Base-by-base conservation (phyloP, 2,113 vertebrate genomes). In the Dendrocopos noguchii region DNA sequence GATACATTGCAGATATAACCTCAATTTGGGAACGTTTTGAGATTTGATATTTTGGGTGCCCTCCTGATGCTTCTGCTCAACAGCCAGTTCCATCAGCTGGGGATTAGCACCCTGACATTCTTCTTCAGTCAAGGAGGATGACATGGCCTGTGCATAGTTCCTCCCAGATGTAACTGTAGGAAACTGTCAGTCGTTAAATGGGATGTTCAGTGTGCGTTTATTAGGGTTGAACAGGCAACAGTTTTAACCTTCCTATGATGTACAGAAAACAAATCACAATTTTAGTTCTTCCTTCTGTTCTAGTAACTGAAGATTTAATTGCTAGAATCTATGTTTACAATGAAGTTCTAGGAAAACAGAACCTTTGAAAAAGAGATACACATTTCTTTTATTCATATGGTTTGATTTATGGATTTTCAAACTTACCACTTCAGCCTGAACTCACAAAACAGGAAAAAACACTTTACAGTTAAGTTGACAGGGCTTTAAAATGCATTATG, bases 381-480 rank as follows among this genome's bases (percentile, higher is more conserved):
- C 83, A 85, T 94, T 96, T 96, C 84, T 72, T 97, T 89, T 94
- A 89, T 83, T 97, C 91, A 90, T 91, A 84, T 52, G 7, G 22
- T 75, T 93, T 91, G 77, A 95, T 91, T 95, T 93, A 91, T 60
- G 80, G 39, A 59, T 94, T 92, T 95, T 77, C 84, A 97, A 97
- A 96, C 52, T 94, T 93, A 77, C 67, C 85, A 84, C 87, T 95
- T 91, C 96, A 98, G 97, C 97, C 97, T 92, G 97, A 98, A 61
- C 91, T 98, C 79, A 96, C 97, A 86, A 98, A 98, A 95, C 98
- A 98, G 95, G 98, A 98, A 97, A 97, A 98, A 98, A 91, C 95
- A 98, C 90, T 99, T 98, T 96, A 98, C 98, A 98, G 98, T 98
- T 59, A 96, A 98, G 93, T 95, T 99, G 97, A 98, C 98, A 97